Base-by-base conservation (phyloP, 2,888 invertebrate species). In the Embidobia sp. region DNA sequence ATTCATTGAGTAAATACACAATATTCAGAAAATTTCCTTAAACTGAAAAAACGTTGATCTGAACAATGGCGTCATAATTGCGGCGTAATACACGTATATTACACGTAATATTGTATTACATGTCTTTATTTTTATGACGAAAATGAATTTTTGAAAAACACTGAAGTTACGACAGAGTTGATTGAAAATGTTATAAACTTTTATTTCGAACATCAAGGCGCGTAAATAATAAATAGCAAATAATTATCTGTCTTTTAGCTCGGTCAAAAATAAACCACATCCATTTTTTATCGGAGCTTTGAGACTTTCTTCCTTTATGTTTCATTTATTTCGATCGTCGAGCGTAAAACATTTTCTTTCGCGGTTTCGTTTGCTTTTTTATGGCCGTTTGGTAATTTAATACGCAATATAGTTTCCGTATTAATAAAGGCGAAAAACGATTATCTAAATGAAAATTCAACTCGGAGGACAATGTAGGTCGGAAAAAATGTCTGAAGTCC, bases 401-500 rank as follows among this genome's bases (percentile, higher is more conserved):
- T 40, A 16, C n/a, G 8, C 8, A 16, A 40, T 18, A 40, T 16
- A 18, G 16, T 18, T 18, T 16, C 7, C 40, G 40, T 40, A 8
- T 40, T 18, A 8, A n/a, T n/a, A 40, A 18, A 18, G 16, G 40
- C 40, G 4, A 2, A n/a, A 29, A 29, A 2, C 29, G 40, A 40
- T 40, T 40, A 40, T 18, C 18, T 16, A 18, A 18, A 40, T 40
- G 16, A 40, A 40, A 40, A 40, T 18, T 6, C 8, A 16, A 40
- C 40, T n/a, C 11, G 8, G 16, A 40, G 18, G 18, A 16, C 37
- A 40, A 40, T 40, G 37, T 22, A 11, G 22, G n/a, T 22, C 10
- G 5, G 37, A 35, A 35, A 10, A 22, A 22, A n/a, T 10, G 11
- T 11, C 22, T 3, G 22, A 19, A 11, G 22, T 22, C 22, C 22